Evolutionary conservation across 2,888 invertebrate genomes (phyloP).

Genomic region (Netelia inedita): DNA sequence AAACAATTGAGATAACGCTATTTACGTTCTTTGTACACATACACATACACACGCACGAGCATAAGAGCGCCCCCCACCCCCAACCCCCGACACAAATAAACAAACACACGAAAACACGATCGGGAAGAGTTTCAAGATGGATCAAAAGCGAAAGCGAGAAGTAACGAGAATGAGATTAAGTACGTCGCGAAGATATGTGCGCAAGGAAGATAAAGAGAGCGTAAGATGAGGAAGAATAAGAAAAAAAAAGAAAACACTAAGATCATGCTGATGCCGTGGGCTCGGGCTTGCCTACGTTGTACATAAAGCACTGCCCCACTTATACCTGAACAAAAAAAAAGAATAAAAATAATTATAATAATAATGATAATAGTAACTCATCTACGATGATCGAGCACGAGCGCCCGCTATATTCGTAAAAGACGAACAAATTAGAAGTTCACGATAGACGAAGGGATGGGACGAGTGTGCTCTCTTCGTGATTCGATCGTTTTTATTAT

Average conservation of each 20-base stretch:
- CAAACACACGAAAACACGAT: constrained; percentile 6
- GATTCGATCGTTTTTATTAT: background rate
- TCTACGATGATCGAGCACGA: constrained; percentile 52
- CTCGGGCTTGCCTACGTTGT: constrained; percentile 77
- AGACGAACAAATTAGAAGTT: constrained; percentile 22
- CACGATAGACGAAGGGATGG: background rate
- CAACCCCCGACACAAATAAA: constrained; percentile 36
- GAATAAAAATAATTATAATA: constrained; percentile 43
- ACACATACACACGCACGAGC: background rate
- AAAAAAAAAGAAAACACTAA: constrained; percentile 52
- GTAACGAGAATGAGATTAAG: constrained; percentile 8
- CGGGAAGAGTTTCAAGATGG: constrained; percentile 27
- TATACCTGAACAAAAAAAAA: constrained; percentile 68
- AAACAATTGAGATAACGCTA: constrained; percentile 58
- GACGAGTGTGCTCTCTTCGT: too few relatives aligned
- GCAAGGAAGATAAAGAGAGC: constrained; percentile 34
- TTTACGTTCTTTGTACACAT: constrained; percentile 61
- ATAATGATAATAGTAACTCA: constrained; percentile 45
- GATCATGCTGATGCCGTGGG: constrained; percentile 70
- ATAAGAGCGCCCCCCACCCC: too few relatives aligned
- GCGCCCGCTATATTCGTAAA: constrained; percentile 8
- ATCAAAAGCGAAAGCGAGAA: constrained; percentile 32
- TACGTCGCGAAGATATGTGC: constrained; percentile 23
- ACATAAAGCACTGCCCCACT: constrained; percentile 79
- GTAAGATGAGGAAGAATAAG: constrained; percentile 53